phyloP scores from a whole-genome alignment of 1,140 invertebrate species.

The Drosophila teissieri region DNA sequence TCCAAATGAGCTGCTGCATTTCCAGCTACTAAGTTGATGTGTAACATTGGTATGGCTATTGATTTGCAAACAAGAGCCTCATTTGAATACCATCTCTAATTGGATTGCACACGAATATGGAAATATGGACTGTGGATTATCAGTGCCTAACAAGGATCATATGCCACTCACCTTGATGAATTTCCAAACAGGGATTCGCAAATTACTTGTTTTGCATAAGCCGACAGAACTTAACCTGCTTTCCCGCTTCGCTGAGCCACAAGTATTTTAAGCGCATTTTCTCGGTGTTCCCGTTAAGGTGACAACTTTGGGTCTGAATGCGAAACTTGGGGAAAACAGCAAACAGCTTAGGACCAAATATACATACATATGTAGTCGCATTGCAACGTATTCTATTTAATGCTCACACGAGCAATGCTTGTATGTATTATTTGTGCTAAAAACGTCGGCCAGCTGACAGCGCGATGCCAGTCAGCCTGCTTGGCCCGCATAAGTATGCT shows the following conservation, averaged over 20 bases:
- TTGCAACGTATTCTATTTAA: slow-evolving; percentile 49
- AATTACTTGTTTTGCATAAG: background rate
- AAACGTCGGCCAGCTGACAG: slow-evolving; percentile 75
- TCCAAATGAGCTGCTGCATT: too few relatives aligned
- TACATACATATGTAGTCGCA: slow-evolving; percentile 3
- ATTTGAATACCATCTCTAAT: background rate
- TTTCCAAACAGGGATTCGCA: background rate
- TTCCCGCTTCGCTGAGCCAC: slow-evolving; percentile 2
- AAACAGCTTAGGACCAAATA: slow-evolving; percentile 59
- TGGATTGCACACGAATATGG: background rate
- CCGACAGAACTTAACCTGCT: slow-evolving; percentile 16
- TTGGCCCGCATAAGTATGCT: slow-evolving; percentile 77
- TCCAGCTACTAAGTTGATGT: background rate
- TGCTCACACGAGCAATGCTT: slow-evolving; percentile 32
- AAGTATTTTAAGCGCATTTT: slow-evolving; percentile 38
- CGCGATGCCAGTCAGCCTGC: slow-evolving; percentile 63
- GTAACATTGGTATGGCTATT: background rate
- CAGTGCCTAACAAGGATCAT: background rate
- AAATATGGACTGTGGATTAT: background rate
- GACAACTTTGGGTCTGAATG: slow-evolving; percentile 42
- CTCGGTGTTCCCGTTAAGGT: slow-evolving; percentile 30
- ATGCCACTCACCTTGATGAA: background rate
- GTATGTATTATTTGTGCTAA: slow-evolving; percentile 70
- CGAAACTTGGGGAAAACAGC: slow-evolving; percentile 59
- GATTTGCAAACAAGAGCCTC: background rate